Percentiles rank a stretch among this genome's conserved stretches.
phyloP scores from a whole-genome alignment of 2,113 vertebrate genomes.

The Centropus bengalensis region DNA sequence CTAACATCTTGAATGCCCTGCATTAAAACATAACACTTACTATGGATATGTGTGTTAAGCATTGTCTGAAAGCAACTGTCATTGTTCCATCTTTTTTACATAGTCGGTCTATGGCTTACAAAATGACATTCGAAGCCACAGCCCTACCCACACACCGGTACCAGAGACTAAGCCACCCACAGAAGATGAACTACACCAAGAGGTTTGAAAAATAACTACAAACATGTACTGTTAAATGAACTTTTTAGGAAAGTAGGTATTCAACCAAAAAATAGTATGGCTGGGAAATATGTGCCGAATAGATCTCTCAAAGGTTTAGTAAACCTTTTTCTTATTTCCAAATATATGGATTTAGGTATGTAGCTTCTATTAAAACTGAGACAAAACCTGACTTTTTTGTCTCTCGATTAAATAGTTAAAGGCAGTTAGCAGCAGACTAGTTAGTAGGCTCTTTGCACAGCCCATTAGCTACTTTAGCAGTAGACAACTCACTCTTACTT shows the following conservation, averaged over 20 bases:
- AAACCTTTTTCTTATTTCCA: not conserved
- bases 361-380: not conserved
- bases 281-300: not conserved
- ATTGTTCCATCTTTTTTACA: constrained; percentile 35
- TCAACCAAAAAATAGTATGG: not conserved
- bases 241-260: not conserved
- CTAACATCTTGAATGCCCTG: not conserved
- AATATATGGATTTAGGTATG: not conserved
- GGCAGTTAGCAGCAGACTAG: not conserved
- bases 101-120: constrained; percentile 97
- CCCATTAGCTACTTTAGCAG: not conserved
- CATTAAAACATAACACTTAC: not conserved
- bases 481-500: not conserved
- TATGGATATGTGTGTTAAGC: not conserved
- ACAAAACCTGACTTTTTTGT: not conserved
- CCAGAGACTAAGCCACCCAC: constrained; percentile 93
- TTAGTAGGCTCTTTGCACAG: not conserved
- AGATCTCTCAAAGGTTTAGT: not conserved
- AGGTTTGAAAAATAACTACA: constrained; percentile 78
- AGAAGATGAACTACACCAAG: constrained; percentile 91
- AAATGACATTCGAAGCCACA: constrained; percentile 94
- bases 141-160: constrained; percentile 90
- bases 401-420: not conserved
- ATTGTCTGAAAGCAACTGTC: not conserved
- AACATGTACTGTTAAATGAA: not conserved